Conservation (phyloP, 2,888 invertebrate species). For the Synanthedon vespiformis region DNA sequence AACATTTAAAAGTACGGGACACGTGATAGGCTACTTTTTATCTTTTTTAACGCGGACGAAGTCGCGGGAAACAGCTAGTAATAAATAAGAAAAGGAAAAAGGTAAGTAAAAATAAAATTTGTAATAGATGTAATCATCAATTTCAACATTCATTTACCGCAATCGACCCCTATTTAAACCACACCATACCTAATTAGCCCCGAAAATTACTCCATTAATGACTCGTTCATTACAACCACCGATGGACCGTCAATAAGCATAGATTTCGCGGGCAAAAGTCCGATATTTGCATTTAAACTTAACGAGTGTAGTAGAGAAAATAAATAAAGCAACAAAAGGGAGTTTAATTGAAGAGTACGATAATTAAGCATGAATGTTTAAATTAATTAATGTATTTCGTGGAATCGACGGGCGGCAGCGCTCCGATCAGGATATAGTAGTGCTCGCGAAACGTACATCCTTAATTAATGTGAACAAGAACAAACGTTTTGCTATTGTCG, state of each 20-base stretch:
- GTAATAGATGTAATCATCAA: background rate
- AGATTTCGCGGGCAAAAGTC: slow-evolving; percentile 24
- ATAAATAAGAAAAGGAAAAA: too few relatives aligned
- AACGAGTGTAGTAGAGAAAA: slow-evolving; percentile 27
- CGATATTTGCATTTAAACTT: slow-evolving; percentile 31
- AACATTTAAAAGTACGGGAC: too few relatives aligned
- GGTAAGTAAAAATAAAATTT: too few relatives aligned
- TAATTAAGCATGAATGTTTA: slow-evolving; percentile 67
- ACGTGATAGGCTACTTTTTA: too few relatives aligned
- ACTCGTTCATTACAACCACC: slow-evolving; percentile 20
- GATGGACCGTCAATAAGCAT: slow-evolving; percentile 17
- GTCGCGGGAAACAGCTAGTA: too few relatives aligned
- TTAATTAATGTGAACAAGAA: slow-evolving; percentile 54
- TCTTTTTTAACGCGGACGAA: too few relatives aligned
- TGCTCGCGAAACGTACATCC: slow-evolving; percentile 44
- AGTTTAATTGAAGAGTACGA: slow-evolving; percentile 62
- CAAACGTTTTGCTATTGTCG: slow-evolving; percentile 43
- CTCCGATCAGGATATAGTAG: slow-evolving; percentile 22
- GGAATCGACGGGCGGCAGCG: slow-evolving; percentile 25
- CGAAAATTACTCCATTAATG: slow-evolving; percentile 25
- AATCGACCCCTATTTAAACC: slow-evolving; percentile 12
- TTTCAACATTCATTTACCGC: background rate
- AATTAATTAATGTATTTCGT: slow-evolving; percentile 61
- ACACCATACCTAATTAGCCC: slow-evolving; percentile 18
- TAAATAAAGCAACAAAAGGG: slow-evolving; percentile 57